phyloP scores from a whole-genome alignment of 2,888 invertebrate species.

The Hydrotaea diabolus region DNA sequence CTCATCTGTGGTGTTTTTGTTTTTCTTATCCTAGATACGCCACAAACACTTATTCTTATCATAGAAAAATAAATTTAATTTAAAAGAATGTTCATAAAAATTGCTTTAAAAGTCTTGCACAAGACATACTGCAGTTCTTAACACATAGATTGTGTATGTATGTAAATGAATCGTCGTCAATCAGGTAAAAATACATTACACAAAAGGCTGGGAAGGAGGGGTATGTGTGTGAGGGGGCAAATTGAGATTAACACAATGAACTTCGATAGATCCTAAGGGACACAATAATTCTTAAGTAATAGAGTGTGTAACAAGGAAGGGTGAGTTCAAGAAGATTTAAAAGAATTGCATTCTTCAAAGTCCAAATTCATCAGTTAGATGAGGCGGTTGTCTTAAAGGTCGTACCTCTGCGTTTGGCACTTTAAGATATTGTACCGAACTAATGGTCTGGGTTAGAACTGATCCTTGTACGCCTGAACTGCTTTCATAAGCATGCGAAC shows the following conservation, averaged over 20 bases:
- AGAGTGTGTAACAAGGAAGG: neutral
- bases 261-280: slow-evolving; percentile 29
- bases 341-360: slow-evolving; percentile 52
- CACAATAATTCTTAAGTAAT: neutral
- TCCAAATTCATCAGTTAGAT: slow-evolving; percentile 14
- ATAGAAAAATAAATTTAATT: slow-evolving; percentile 22
- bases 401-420: neutral
- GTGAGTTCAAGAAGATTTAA: neutral
- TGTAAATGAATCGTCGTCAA: slow-evolving; percentile 37
- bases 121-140: slow-evolving; percentile 29
- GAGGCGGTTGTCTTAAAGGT: slow-evolving; percentile 29
- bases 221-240: slow-evolving; percentile 1
- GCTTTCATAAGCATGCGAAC: slow-evolving; percentile 80
- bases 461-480: slow-evolving; percentile 79
- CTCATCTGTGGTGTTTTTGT: slow-evolving; percentile 24
- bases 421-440: slow-evolving; percentile 14
- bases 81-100: slow-evolving; percentile 40
- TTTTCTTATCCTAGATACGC: slow-evolving; percentile 42
- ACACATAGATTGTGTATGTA: slow-evolving; percentile 33
- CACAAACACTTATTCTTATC: slow-evolving; percentile 32
- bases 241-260: slow-evolving; percentile 32
- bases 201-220: neutral
- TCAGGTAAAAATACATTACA: slow-evolving; percentile 33
- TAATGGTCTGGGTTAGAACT: slow-evolving; percentile 71
- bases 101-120: slow-evolving; percentile 43